Evolutionary conservation across 2,797 vertebrate genomes (phyloP).

Genomic region (Ciconia nigra): DNA sequence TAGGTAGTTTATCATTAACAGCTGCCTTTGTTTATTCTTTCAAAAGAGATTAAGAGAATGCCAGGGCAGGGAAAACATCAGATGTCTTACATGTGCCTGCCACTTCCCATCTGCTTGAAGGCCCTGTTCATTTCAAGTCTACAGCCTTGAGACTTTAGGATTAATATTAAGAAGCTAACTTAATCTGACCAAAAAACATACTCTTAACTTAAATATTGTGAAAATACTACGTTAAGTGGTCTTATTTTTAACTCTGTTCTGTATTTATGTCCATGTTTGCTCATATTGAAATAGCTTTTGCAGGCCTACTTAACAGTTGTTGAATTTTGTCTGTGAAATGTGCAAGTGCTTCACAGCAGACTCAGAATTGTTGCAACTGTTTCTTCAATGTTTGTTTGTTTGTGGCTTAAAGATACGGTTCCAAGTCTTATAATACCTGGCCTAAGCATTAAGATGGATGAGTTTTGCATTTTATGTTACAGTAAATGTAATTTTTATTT

Average conservation of each 20-base stretch:
- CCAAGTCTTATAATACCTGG: neutral
- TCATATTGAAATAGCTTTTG: neutral
- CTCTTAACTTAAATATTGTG: neutral
- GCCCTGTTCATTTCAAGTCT: neutral
- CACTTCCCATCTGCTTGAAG: neutral
- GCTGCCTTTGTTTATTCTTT: conserved; percentile 26
- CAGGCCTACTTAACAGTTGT: neutral
- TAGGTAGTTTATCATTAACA: conserved; percentile 3
- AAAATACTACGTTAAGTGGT: neutral
- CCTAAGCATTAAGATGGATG: neutral
- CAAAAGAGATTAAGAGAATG: neutral
- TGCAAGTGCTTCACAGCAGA: neutral
- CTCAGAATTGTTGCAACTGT: neutral
- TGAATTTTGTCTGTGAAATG: neutral
- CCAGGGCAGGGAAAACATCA: neutral
- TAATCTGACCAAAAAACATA: neutral
- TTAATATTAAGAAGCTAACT: neutral
- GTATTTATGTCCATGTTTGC: neutral
- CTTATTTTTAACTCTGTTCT: neutral
- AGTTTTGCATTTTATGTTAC: rapidly evolving
- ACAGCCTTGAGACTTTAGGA: neutral
- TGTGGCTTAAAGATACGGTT: neutral
- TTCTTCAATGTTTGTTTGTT: neutral
- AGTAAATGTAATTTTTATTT: neutral
- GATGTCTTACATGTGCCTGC: neutral